Conservation (phyloP, 2,888 invertebrate genomes). For the Acronicta leporina region DNA sequence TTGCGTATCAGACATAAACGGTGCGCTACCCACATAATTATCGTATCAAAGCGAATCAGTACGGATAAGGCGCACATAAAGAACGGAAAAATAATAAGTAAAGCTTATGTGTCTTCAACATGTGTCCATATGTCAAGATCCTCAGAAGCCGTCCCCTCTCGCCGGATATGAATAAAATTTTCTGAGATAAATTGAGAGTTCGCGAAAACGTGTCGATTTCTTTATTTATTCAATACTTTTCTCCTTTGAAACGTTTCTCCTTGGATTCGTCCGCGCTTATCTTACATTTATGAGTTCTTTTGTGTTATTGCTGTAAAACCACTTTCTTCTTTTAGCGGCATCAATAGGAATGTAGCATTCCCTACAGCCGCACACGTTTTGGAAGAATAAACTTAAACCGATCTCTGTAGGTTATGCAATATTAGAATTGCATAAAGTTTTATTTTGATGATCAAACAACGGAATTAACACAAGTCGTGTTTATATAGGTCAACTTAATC, state of each 20-base stretch:
- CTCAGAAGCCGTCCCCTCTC: constrained; percentile 78
- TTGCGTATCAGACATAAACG: constrained; percentile 45
- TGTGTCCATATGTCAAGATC: constrained; percentile 79
- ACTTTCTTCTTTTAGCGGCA: constrained; percentile 67
- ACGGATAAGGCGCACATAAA: constrained; percentile 40
- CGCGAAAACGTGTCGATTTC: constrained; percentile 86
- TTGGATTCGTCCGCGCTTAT: constrained; percentile 79
- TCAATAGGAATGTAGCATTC: constrained; percentile 52
- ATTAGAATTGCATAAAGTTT: constrained; percentile 4
- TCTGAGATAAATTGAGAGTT: constrained; percentile 85
- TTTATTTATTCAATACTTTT: constrained; percentile 87
- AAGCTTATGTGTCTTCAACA: constrained; percentile 73
- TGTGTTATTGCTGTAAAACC: constrained; percentile 73
- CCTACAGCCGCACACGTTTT: constrained; percentile 20
- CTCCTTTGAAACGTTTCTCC: constrained; percentile 80
- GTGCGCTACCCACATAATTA: constrained; percentile 44
- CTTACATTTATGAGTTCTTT: constrained; percentile 82
- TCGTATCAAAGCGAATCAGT: constrained; percentile 42
- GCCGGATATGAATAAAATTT: constrained; percentile 84
- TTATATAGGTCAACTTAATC: constrained; percentile 51
- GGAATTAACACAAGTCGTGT: constrained; percentile 26
- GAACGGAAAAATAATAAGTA: constrained; percentile 72
- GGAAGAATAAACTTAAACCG: constrained; percentile 18
- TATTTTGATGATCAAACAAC: constrained; percentile 40
- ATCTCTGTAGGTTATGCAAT: constrained; percentile 9